Percentiles rank a stretch among this genome's conserved stretches.
Evolutionary conservation across 1,140 invertebrate genomes (phyloP).

Genomic region (Diploscapter pachys): DNA sequence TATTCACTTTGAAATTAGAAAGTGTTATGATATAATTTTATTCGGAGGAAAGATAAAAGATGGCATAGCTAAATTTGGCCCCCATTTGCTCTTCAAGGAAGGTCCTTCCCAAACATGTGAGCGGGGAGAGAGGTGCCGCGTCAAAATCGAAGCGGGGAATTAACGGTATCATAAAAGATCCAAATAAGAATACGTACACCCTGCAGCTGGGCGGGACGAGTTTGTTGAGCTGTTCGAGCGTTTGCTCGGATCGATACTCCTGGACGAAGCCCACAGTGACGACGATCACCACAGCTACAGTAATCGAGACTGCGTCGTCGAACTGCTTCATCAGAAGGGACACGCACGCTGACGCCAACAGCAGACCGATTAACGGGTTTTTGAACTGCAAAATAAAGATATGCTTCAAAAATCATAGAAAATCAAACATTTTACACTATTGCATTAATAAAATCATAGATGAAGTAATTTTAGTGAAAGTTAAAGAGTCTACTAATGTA

Average conservation of each 20-base stretch:
- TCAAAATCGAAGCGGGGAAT: slow-evolving; percentile 24
- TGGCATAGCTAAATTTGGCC: background rate
- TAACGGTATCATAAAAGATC: slow-evolving; percentile 40
- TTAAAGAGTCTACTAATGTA: slow-evolving; percentile 1
- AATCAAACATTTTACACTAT: background rate
- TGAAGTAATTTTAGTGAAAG: slow-evolving; percentile 13
- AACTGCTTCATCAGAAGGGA: slow-evolving; percentile 93
- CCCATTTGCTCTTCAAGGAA: background rate
- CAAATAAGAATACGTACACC: slow-evolving; percentile 59
- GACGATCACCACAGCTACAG: slow-evolving; percentile 88
- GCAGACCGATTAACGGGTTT: slow-evolving; percentile 89
- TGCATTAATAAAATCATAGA: background rate
- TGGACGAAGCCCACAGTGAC: slow-evolving; percentile 95
- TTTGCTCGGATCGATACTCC: slow-evolving; percentile 99
- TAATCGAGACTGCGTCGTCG: slow-evolving; percentile 97
- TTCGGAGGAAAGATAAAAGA: too few species aligned
- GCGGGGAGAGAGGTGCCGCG: background rate
- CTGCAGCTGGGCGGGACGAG: slow-evolving; percentile 75
- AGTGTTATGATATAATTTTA: too few species aligned
- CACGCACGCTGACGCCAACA: slow-evolving; percentile 87
- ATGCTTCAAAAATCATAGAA: slow-evolving; percentile 14
- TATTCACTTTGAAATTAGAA: too few species aligned
- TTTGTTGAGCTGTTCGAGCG: slow-evolving; percentile 95
- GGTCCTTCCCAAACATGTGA: background rate
- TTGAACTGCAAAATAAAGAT: slow-evolving; percentile 72